These are phyloP conservation scores for Eupithecia subumbrata DNA, from an alignment of 2,888 invertebrate species.

Conservation along the genomic window DNA sequence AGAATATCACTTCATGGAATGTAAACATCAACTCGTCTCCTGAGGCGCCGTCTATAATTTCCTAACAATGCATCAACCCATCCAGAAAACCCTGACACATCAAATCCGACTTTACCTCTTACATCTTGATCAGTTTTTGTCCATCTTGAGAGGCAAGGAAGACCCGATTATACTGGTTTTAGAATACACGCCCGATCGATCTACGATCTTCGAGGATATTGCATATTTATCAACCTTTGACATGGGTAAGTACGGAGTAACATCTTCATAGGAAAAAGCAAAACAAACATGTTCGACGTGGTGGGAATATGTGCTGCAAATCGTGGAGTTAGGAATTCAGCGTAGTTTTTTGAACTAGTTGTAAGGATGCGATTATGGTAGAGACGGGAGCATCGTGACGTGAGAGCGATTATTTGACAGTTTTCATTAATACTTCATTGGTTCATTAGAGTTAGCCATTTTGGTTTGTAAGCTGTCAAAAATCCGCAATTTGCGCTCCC, in stretches of 20 bases:
- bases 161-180: constrained; percentile 55
- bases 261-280: constrained; percentile 78
- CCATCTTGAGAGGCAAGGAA: constrained; percentile 33
- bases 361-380: not conserved
- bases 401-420: too few species aligned
- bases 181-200: constrained; percentile 78
- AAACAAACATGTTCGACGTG: constrained; percentile 72
- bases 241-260: constrained; percentile 81
- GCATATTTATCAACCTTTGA: constrained; percentile 85
- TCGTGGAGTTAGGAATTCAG: not conserved
- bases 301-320: constrained; percentile 47
- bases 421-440: too few species aligned
- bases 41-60: constrained; percentile 83
- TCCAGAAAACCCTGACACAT: constrained; percentile 60
- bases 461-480: too few species aligned
- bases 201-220: constrained; percentile 76
- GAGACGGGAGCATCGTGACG: too few species aligned
- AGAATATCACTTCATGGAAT: constrained; percentile 69
- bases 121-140: not conserved
- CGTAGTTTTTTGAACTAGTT: not conserved
- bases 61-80: constrained; percentile 75
- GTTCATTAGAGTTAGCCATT: too few species aligned
- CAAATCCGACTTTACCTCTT: constrained; percentile 34
- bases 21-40: constrained; percentile 81
- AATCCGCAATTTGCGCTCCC: too few species aligned